Percentiles rank a stretch among this genome's conserved stretches.
These are phyloP conservation scores for Sisor rabdophorus DNA, from an alignment of 2,113 vertebrate species.

Conservation along the genomic window DNA sequence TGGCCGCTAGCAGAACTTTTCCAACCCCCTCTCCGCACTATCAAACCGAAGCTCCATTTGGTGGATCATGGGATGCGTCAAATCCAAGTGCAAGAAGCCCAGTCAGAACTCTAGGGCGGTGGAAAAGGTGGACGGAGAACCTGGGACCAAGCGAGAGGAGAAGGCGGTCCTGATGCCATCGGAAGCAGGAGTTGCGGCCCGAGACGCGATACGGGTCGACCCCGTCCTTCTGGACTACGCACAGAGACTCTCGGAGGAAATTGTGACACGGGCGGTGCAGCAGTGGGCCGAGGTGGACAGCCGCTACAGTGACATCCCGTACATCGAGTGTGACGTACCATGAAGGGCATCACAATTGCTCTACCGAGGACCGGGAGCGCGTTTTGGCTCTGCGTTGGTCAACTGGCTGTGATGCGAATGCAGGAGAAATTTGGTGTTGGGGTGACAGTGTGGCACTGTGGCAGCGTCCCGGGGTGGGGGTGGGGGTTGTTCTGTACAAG, in stretches of 20 bases:
- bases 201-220: conserved; percentile 53
- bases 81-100: conserved; percentile 81
- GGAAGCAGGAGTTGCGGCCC: conserved; percentile 48
- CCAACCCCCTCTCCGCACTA: conserved; percentile 3
- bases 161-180: conserved; percentile 63
- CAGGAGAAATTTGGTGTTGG: too few species aligned
- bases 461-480: not conserved
- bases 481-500: not conserved
- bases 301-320: conserved; percentile 90
- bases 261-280: conserved; percentile 80
- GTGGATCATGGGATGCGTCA: conserved; percentile 88
- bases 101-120: conserved; percentile 61
- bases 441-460: not conserved
- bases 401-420: not conserved
- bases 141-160: conserved; percentile 56
- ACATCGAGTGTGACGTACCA: conserved; percentile 87
- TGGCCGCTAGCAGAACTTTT: not conserved
- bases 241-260: conserved; percentile 82
- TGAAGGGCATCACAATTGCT: conserved; percentile 50
- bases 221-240: conserved; percentile 78
- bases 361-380: not conserved
- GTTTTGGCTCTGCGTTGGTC: not conserved
- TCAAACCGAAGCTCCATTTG: conserved; percentile 55
- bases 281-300: conserved; percentile 86
- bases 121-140: conserved; percentile 53